Base-by-base conservation (phyloP, 2,888 invertebrate genomes). In the Nomada flava region DNA sequence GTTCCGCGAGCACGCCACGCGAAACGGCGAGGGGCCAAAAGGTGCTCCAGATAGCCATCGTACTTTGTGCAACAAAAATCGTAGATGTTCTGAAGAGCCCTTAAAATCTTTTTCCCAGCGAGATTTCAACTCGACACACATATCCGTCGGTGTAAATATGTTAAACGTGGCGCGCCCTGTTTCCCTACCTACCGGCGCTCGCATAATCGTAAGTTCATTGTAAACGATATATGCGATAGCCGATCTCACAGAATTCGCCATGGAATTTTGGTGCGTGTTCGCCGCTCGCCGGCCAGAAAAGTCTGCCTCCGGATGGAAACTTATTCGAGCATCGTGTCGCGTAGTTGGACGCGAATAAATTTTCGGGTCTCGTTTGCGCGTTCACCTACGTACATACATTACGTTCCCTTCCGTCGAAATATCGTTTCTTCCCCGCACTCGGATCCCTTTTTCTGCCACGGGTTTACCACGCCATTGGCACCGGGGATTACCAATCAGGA, bases 401-500 rank as follows among this genome's bases (percentile, higher is more conserved):
- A 62, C 67, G 11, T 11, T 15, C 50, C 36, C 69, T 44, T 62
- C 36, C 57, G 62, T 29, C 55, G 59, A 75, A 83, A 85, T 84
- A 84, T 87, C 78, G 77, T 79, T 77, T 76, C 80, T 81, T 71
- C 15, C 44, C 4, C 67, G 57, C 59, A 53, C 64, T 62, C 64
- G n/a, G 70, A 70, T 65, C 79, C 71, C 79, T 83, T 80, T 83
- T 80, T 79, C 70, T 75, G 57, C 65, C 73, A 23, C 69, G 86
- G 82, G 78, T 87, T 87, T 79, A 84, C 82, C 76, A 65, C 75
- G 67, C 55, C 72, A 59, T 65, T 69, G 80, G 71, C 68, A 77
- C 77, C 82, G 75, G 67, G 88, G 88, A 88, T 88, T 88, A 88
- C 80, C 88, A 88, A 88, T 88, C 88, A 85, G 77, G 59, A 62